Evolutionary conservation across 2,113 vertebrate genomes (phyloP), one percentile per base, ranked within the genome.

Genomic region (Vicugna pacos): DNA sequence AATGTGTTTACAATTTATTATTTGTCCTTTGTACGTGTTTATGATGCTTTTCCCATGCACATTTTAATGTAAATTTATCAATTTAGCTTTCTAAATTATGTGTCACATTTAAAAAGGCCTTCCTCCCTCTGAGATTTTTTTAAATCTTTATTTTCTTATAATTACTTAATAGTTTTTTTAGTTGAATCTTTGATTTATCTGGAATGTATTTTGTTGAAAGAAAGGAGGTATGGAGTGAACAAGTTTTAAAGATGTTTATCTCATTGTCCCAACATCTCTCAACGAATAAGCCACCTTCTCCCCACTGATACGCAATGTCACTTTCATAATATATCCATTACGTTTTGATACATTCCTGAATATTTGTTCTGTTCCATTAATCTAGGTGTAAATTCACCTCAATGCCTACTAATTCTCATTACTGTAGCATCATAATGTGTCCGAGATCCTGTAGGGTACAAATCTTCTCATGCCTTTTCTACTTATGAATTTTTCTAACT

Each of bases 41-140:
- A 72, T 86, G 60, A 70, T 60, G 28, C 13, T 86, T 92, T 91
- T 77, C 26, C 9, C 30, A 90, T 92, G 75, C 12, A 93, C 20
- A n/a, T 58, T 89, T 87, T 90, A 90, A 75, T 77, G 32, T 14
- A 90, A 90, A 83, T 26, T 65, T 94, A 90, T 90, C 30, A 92
- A 92, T 6, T 89, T 82, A 87, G 12, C 1, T 64, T 86, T 77
- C 67, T 93, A 82, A 92, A 5, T 80, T 86, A 38, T 16, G 1
- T 50, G 14, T 75, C 42, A 62, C 8, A 79, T 56, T 90, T 86
- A 17, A 62, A 83, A 96, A 77, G 24, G 1, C 4, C 26, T 75
- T 90, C 22, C 24, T n/a, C 8, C 35, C 28, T 69, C 8, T 26
- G 22, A 46, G 46, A 77, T 46, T n/a, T 22, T 64, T 89, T 58